A percentile compares a stretch with the other conserved stretches of the same genome.
Conservation (phyloP, 2,797 vertebrate genomes). For the Silurus aristotelis region DNA sequence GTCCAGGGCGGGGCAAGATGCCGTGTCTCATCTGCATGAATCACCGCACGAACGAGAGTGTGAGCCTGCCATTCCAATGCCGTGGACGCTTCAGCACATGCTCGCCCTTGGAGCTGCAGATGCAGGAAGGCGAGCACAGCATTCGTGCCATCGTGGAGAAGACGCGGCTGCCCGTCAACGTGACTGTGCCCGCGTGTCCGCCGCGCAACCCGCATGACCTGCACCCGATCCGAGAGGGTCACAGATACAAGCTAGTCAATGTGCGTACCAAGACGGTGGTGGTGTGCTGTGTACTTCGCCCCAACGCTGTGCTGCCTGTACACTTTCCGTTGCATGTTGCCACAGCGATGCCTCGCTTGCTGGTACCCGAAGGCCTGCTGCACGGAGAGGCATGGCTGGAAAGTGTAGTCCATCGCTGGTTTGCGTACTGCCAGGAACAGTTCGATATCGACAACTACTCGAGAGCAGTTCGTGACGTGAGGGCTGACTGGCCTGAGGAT, state of each 20-base stretch:
- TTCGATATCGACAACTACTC: constrained; percentile 98
- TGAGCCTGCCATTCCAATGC: constrained; percentile 98
- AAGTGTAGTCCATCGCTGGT: constrained; percentile 91
- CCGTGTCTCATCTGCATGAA: constrained; percentile 99
- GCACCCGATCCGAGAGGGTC: constrained; percentile 94
- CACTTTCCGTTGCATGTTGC: constrained; percentile 91
- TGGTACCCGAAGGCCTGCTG: constrained; percentile 87
- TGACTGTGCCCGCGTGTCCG: constrained; percentile 87
- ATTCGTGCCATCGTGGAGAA: constrained; percentile 98
- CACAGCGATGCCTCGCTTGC: constrained; percentile 80
- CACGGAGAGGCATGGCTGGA: constrained; percentile 91
- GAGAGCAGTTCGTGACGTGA: constrained; percentile 90
- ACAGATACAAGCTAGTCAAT: constrained; percentile 97
- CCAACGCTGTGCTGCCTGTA: constrained; percentile 88
- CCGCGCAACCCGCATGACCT: constrained; percentile 95
- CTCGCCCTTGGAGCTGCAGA: constrained; percentile 94
- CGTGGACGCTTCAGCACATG: constrained; percentile 96
- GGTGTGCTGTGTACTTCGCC: constrained; percentile 88
- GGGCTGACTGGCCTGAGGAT: constrained; percentile 90
- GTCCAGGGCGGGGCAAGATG: constrained; percentile 94
- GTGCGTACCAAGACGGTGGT: constrained; percentile 98
- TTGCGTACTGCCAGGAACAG: constrained; percentile 91
- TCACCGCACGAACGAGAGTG: constrained; percentile 97
- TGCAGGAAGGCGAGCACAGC: constrained; percentile 97
- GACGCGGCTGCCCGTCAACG: constrained; percentile 93